phyloP scores from a whole-genome alignment of 2,113 vertebrate species.

The Axis porcinus region DNA sequence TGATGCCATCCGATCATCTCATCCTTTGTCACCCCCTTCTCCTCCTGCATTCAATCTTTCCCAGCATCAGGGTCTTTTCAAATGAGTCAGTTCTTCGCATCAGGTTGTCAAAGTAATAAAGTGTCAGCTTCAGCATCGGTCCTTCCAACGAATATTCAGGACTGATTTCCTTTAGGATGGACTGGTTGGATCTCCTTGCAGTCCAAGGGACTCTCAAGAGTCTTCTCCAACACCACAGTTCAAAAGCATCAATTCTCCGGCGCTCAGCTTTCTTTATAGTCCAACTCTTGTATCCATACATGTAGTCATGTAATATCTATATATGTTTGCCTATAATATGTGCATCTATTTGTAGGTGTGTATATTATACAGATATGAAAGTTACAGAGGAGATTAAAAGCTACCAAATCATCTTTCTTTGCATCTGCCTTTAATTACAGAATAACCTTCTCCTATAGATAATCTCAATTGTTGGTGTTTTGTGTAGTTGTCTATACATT shows the following conservation, averaged over 20 bases:
- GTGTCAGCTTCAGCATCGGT: not conserved
- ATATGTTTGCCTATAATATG: not conserved
- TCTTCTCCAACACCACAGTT: not conserved
- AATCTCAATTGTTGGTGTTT: not conserved
- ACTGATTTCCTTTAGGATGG: not conserved
- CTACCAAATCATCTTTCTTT: not conserved
- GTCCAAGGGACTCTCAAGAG: not conserved
- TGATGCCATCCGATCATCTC: not conserved
- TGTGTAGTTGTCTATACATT: not conserved
- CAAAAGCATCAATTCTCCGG: not conserved
- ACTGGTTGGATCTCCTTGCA: not conserved
- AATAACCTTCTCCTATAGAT: not conserved
- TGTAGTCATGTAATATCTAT: not conserved
- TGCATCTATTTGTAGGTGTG: not conserved
- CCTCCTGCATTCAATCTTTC: not conserved
- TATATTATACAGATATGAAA: not conserved
- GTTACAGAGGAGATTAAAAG: not conserved
- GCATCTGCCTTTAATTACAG: not conserved
- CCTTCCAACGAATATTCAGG: not conserved
- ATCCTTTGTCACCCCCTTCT: not conserved
- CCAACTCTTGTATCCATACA: not conserved
- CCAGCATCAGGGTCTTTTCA: not conserved
- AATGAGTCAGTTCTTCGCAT: not conserved
- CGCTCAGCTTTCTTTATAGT: not conserved
- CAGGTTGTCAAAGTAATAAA: not conserved